Evolutionary conservation across 1,140 invertebrate species (phyloP).

Genomic region (Dysdera silvatica): DNA sequence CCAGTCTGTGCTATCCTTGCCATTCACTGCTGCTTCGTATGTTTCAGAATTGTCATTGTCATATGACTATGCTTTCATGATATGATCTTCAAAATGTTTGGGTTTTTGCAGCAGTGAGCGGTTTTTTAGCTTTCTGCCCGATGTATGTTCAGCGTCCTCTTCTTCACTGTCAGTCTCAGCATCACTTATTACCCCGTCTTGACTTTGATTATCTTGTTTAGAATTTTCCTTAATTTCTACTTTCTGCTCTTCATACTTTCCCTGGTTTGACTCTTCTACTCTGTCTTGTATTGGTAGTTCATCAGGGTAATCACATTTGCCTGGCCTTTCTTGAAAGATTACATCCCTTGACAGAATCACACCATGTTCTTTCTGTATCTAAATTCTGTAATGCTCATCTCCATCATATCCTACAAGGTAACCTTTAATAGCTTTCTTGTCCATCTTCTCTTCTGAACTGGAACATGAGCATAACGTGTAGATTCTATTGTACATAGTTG

Average conservation of each 20-base stretch:
- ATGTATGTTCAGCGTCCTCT: neutral
- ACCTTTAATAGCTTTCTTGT: constrained; percentile 12
- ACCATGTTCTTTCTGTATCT: neutral
- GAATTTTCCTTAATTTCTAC: neutral
- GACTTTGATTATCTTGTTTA: neutral
- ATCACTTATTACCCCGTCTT: neutral
- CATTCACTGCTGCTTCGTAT: constrained; percentile 6
- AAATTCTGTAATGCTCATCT: constrained; percentile 7
- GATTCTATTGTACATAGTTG: constrained; percentile 13
- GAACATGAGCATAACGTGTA: constrained; percentile 14
- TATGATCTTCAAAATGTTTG: constrained; percentile 2
- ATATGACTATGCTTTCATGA: neutral
- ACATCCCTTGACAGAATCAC: neutral
- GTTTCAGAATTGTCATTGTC: neutral
- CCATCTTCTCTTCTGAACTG: constrained; percentile 16
- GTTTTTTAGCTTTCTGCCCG: neutral
- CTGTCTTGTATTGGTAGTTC: neutral
- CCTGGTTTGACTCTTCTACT: neutral
- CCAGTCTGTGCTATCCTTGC: constrained; percentile 3
- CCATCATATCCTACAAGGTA: constrained; percentile 21
- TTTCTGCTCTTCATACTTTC: neutral
- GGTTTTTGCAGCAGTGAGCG: neutral
- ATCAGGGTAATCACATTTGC: neutral
- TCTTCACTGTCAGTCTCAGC: constrained; percentile 9
- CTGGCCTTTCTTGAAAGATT: neutral